These are phyloP conservation scores for Drosophila nasuta DNA, from an alignment of 1,140 invertebrate genomes.

Conservation along the genomic window DNA sequence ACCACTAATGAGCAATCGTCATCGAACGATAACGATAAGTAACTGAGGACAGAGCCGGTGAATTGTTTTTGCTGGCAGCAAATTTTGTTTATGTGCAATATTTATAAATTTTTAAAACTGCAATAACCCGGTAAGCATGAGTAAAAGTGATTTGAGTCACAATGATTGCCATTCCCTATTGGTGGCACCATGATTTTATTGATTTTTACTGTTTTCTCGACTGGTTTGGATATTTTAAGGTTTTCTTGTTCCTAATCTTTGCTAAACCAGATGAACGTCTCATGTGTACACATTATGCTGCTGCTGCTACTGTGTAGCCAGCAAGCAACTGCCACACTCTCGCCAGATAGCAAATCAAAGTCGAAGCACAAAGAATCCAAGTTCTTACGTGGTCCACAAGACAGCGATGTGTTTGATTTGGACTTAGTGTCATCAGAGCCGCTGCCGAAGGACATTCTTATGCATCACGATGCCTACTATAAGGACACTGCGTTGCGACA, in stretches of 20 bases:
- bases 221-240: too few relatives aligned
- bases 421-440: conserved; percentile 89
- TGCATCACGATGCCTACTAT: conserved; percentile 90
- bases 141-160: too few relatives aligned
- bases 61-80: conserved; percentile 27
- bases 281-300: conserved; percentile 36
- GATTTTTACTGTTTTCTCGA: background rate
- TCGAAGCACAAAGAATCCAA: conserved; percentile 82
- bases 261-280: conserved; percentile 43
- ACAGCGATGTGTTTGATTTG: conserved; percentile 89
- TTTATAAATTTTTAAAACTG: conserved; percentile 29
- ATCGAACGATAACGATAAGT: conserved; percentile 1
- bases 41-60: conserved; percentile 19
- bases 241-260: conserved; percentile 7
- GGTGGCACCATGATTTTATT: background rate
- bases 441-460: conserved; percentile 90
- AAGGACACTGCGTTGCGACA: conserved; percentile 88
- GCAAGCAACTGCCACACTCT: conserved; percentile 83
- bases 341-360: conserved; percentile 86
- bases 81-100: conserved; percentile 52
- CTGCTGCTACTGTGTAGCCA: conserved; percentile 34
- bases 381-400: conserved; percentile 87
- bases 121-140: background rate
- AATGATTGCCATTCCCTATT: background rate
- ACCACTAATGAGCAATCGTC: background rate